Evolutionary conservation across 2,888 invertebrate species (phyloP), one percentile per base, ranked within the genome.

Genomic region (Macaria notata): DNA sequence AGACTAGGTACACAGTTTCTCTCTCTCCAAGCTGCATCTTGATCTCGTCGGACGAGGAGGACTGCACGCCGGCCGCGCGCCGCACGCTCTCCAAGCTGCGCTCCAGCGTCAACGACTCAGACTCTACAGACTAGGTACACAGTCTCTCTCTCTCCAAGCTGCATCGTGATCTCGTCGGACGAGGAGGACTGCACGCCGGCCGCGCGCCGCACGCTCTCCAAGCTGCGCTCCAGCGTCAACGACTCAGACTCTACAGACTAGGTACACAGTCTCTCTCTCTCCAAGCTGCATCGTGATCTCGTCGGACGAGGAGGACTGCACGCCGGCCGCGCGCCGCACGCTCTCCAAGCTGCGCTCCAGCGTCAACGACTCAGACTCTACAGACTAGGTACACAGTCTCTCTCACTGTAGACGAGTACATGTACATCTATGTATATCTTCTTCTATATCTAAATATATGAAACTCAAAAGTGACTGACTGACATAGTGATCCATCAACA

Each of bases 261-360:
- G 39, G 39, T 39, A 33, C 33, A 6, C 6, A 33, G n/a, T n/a
- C n/a, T n/a, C n/a, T n/a, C n/a, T n/a, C n/a, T n/a, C n/a, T n/a
- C n/a, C n/a, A n/a, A n/a, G n/a, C n/a, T n/a, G 91, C 72, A 92
- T 92, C 79, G 91, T 92, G 4, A 92, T 92, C 75, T 91, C 91
- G 9, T 88, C 88, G 3, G 92, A 92, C 83, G 92, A 92, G 78
- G 92, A 92, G 83, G 90, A 92, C 79, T 89, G 83, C 83, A 89
- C 89, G 79, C 90, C 88, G 31, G 86, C 86, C 70, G 85, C 88
- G 64, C 71, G 90, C 8, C 85, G 90, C 70, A 84, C 86, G 73
- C 85, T 90, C 61, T 86, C 86, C 83, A 88, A 88, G 76, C 83
- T 89, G 75, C 83, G 90, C 64, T 84, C 81, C 66, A 83, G 84